A percentile compares a stretch with the other conserved stretches of the same genome.
Conservation (phyloP, 2,888 invertebrate genomes). For the Polydrusus pterygomalis region DNA sequence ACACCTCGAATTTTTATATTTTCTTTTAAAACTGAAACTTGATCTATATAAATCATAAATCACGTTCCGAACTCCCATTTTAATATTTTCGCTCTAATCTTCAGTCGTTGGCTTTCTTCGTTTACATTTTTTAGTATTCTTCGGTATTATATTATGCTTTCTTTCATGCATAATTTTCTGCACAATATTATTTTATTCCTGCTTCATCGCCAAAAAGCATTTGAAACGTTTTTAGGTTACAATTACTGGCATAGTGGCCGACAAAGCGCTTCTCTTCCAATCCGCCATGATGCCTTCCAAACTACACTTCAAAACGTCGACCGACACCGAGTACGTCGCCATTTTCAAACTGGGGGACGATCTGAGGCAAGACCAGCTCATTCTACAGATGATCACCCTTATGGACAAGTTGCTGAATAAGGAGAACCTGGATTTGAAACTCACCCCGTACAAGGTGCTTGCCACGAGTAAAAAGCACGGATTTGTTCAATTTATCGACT, state of each 20-base stretch:
- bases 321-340: conserved; percentile 90
- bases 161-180: no score
- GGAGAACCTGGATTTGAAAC: conserved; percentile 96
- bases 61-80: no score
- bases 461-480: conserved; percentile 98
- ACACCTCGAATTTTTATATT: no score
- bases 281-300: conserved; percentile 97
- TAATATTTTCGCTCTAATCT: no score
- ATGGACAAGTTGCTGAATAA: conserved; percentile 96
- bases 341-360: conserved; percentile 99
- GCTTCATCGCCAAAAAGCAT: background rate
- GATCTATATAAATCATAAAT: no score
- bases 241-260: conserved; percentile 91
- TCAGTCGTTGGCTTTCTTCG: no score
- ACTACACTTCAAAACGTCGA: conserved; percentile 89
- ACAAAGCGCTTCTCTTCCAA: conserved; percentile 95
- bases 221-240: conserved; percentile 66
- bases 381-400: conserved; percentile 97
- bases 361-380: conserved; percentile 96
- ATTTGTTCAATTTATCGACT: conserved; percentile 96
- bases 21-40: no score
- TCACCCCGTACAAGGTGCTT: conserved; percentile 96
- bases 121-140: no score
- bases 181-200: no score
- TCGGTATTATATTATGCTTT: no score